Conservation (phyloP, 2,113 vertebrate species). For the Copsychus sechellarum region DNA sequence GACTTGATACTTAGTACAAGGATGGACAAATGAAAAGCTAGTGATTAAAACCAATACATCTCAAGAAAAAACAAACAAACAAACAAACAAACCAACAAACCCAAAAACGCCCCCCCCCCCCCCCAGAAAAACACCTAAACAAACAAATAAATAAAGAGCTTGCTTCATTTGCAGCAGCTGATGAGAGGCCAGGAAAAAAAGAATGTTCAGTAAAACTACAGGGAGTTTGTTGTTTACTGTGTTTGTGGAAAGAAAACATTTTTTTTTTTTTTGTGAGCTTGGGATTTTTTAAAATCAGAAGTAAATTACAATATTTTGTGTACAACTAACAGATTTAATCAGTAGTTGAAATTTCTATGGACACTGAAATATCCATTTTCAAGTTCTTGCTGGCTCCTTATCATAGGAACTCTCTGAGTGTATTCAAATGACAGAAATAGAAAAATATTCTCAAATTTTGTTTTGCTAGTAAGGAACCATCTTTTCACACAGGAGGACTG, state of each 20-base stretch:
- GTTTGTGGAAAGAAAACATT: not conserved
- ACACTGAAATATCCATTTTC: not conserved
- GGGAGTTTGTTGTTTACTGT: not conserved
- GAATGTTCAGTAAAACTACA: not conserved
- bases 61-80: not conserved
- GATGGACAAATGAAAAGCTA: not conserved
- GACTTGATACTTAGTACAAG: not conserved
- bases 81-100: not conserved
- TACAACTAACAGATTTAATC: not conserved
- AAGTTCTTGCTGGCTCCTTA: not conserved
- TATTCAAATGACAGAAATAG: not conserved
- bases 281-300: not conserved
- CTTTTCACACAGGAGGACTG: not conserved
- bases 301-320: not conserved
- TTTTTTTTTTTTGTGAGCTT: not conserved
- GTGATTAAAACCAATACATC: not conserved
- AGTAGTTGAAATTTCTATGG: not conserved
- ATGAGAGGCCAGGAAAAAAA: not conserved
- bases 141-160: not conserved
- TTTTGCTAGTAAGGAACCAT: not conserved
- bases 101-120: too few relatives aligned
- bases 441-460: not conserved
- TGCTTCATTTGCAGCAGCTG: not conserved
- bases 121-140: not conserved
- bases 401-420: not conserved